A percentile compares a stretch with the other conserved stretches of the same genome.
phyloP scores from a whole-genome alignment of 2,113 vertebrate species.

The Acanthochromis polyacanthus region DNA sequence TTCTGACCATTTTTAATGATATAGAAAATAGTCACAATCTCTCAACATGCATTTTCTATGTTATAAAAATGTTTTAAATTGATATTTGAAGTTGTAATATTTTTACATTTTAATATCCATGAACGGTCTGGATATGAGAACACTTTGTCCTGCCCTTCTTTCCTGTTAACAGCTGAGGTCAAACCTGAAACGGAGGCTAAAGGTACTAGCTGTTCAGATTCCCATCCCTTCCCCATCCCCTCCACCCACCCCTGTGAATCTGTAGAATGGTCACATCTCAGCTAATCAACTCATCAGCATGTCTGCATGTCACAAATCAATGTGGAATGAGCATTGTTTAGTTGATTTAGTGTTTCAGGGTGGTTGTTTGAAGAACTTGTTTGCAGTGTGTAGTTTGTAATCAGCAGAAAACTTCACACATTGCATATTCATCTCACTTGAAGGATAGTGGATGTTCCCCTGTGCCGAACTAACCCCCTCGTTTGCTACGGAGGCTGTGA shows the following conservation, averaged over 20 bases:
- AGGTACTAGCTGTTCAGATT: conserved; percentile 83
- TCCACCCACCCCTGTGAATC: conserved; percentile 35
- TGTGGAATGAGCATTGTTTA: conserved; percentile 31
- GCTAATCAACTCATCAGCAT: conserved; percentile 83
- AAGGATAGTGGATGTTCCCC: conserved; percentile 41
- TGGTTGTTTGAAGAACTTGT: conserved; percentile 29
- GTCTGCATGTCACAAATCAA: conserved; percentile 80
- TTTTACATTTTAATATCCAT: conserved; percentile 21
- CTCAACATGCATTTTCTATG: too few relatives aligned
- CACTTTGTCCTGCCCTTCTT: conserved; percentile 79
- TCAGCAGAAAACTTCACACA: conserved; percentile 11
- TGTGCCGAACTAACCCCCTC: conserved; percentile 64
- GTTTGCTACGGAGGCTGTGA: conserved; percentile 48
- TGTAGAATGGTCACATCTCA: conserved; percentile 63
- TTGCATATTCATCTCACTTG: background rate
- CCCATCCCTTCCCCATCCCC: background rate
- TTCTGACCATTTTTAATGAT: background rate
- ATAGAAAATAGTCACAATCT: too few relatives aligned
- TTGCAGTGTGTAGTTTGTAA: conserved; percentile 17
- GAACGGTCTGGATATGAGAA: conserved; percentile 64
- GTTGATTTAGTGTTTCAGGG: conserved; percentile 28
- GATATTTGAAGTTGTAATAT: background rate
- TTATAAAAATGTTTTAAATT: background rate
- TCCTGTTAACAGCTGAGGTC: conserved; percentile 85
- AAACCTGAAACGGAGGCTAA: conserved; percentile 87